phyloP scores from a whole-genome alignment of 2,113 vertebrate genomes.

The Grallaria varia region DNA sequence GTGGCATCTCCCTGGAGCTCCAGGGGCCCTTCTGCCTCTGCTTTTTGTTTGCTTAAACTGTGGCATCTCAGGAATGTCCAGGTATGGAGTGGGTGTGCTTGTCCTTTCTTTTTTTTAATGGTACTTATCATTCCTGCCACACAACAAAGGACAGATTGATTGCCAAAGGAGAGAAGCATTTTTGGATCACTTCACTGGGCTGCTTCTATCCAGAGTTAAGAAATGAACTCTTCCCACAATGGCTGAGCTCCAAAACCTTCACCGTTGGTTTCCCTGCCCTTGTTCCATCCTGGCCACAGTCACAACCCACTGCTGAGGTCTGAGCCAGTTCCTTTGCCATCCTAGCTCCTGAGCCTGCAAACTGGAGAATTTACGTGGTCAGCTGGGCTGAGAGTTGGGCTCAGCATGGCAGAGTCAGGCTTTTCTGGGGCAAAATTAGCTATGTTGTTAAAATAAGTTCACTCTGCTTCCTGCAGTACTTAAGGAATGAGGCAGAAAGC shows the following conservation, averaged over 20 bases:
- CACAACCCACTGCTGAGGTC: not conserved
- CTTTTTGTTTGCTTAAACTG: not conserved
- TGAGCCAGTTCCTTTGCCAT: not conserved
- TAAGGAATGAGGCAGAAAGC: not conserved
- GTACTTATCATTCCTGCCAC: not conserved
- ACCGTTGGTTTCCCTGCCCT: not conserved
- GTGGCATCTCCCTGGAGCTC: not conserved
- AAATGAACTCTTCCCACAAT: not conserved
- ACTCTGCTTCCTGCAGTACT: not conserved
- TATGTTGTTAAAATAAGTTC: not conserved
- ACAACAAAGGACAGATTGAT: not conserved
- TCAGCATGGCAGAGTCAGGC: not conserved
- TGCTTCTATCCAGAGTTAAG: not conserved
- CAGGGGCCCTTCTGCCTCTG: not conserved
- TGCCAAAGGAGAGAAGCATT: not conserved
- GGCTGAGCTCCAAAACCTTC: not conserved
- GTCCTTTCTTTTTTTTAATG: not conserved
- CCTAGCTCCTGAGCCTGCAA: not conserved
- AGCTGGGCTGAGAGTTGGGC: not conserved
- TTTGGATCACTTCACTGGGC: not conserved
- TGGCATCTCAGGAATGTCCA: slow-evolving; percentile 53
- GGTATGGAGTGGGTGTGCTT: not conserved
- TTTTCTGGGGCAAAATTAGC: not conserved
- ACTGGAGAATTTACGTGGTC: fast-evolving
- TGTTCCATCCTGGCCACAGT: not conserved